Evolutionary conservation across 2,113 vertebrate genomes (phyloP).

Genomic region (Montifringilla adamsi): DNA sequence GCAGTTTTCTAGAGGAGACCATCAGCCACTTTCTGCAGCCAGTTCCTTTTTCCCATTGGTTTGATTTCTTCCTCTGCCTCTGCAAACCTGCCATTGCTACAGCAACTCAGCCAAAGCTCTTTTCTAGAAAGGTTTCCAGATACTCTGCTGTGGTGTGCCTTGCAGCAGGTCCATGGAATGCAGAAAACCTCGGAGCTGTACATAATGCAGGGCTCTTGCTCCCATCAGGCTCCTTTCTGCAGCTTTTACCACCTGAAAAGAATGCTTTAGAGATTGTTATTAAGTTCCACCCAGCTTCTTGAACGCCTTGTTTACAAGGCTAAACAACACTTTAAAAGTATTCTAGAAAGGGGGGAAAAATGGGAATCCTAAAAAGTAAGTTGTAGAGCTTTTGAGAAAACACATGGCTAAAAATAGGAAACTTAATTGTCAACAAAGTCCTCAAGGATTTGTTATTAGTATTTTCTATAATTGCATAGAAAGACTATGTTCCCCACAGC

Average conservation of each 20-base stretch:
- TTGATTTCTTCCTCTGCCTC: conserved; percentile 14
- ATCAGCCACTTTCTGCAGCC: background rate
- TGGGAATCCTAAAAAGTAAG: background rate
- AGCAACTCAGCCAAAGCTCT: conserved; percentile 48
- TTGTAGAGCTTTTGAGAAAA: background rate
- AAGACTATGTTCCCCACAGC: background rate
- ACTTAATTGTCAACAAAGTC: background rate
- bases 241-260: conserved; percentile 53
- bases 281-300: conserved; percentile 36
- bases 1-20: conserved; percentile 15
- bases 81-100: conserved; percentile 29
- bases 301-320: background rate
- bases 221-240: conserved; percentile 20
- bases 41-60: background rate
- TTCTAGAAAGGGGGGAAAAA: background rate
- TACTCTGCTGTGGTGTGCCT: background rate
- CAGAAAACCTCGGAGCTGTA: background rate
- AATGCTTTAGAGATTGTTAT: background rate
- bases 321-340: background rate
- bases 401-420: background rate
- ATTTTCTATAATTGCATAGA: background rate
- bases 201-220: background rate
- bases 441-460: background rate
- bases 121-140: conserved; percentile 23
- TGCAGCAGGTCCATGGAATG: conserved; percentile 19